These are phyloP conservation scores for Megaceryle torquata DNA, from an alignment of 2,113 vertebrate species.

Conservation along the genomic window DNA sequence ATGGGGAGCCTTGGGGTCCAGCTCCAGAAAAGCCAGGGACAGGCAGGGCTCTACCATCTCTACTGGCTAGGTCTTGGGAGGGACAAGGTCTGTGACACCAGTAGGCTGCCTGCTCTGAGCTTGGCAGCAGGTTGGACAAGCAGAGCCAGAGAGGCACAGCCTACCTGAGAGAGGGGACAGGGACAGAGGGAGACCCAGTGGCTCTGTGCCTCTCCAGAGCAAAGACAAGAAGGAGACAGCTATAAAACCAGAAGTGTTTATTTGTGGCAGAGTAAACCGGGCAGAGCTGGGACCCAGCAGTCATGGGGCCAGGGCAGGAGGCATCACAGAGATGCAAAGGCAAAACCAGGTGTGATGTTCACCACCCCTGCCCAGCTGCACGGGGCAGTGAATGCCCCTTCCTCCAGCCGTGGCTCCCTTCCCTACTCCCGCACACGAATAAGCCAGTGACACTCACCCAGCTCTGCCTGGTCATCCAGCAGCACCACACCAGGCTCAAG, in stretches of 20 bases:
- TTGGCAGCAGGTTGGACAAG: not conserved
- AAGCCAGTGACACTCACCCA: not conserved
- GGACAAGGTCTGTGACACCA: not conserved
- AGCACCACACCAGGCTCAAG: accelerated
- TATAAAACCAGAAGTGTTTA: not conserved
- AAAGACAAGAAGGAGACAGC: not conserved
- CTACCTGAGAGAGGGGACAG: accelerated
- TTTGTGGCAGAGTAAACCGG: not conserved
- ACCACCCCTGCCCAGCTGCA: not conserved
- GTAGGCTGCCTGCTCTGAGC: not conserved
- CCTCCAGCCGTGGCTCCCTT: not conserved
- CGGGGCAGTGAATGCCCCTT: not conserved
- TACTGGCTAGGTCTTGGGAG: not conserved
- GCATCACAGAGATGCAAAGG: accelerated
- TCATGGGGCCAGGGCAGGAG: not conserved
- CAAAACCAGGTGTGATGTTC: not conserved
- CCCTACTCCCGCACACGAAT: not conserved
- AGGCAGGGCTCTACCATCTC: not conserved
- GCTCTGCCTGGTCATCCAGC: accelerated
- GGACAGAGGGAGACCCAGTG: not conserved
- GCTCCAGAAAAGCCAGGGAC: not conserved
- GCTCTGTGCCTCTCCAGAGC: not conserved
- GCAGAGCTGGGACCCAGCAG: not conserved
- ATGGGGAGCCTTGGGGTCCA: accelerated
- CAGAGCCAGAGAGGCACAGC: not conserved